phyloP scores from a whole-genome alignment of 2,113 vertebrate genomes.

The Baryphthengus martii region DNA sequence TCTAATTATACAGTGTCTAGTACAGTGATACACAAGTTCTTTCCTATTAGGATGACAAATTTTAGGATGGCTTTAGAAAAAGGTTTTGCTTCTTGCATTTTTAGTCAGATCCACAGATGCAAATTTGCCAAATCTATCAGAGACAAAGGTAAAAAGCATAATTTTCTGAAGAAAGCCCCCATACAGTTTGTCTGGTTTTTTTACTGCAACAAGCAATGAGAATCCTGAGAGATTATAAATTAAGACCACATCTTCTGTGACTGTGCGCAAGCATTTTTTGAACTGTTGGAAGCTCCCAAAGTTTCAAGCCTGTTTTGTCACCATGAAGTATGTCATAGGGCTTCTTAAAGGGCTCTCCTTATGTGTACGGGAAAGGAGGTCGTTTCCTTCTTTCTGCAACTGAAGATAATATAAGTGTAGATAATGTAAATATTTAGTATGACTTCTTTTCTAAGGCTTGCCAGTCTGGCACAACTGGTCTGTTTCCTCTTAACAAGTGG shows the following conservation, averaged over 20 bases:
- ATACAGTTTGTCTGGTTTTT: neutral
- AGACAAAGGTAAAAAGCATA: neutral
- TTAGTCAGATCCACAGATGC: neutral
- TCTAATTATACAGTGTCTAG: neutral
- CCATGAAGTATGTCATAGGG: neutral
- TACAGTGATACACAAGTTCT: neutral
- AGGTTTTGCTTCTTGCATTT: neutral
- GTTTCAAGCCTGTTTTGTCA: neutral
- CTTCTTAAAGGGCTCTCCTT: neutral
- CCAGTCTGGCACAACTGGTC: neutral
- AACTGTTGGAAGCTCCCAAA: neutral
- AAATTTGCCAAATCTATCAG: neutral
- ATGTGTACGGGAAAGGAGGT: neutral
- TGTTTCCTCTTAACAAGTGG: neutral
- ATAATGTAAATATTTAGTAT: conserved; percentile 29
- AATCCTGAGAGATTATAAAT: neutral
- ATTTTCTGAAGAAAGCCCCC: neutral
- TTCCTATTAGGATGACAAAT: neutral
- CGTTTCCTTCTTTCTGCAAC: neutral
- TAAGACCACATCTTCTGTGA: neutral
- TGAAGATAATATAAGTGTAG: neutral
- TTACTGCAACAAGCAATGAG: neutral
- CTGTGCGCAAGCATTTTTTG: neutral
- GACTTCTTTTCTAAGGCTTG: neutral
- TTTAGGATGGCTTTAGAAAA: neutral